Base-by-base conservation (phyloP, 2,888 invertebrate species). In the Zhengitettix transpicula region DNA sequence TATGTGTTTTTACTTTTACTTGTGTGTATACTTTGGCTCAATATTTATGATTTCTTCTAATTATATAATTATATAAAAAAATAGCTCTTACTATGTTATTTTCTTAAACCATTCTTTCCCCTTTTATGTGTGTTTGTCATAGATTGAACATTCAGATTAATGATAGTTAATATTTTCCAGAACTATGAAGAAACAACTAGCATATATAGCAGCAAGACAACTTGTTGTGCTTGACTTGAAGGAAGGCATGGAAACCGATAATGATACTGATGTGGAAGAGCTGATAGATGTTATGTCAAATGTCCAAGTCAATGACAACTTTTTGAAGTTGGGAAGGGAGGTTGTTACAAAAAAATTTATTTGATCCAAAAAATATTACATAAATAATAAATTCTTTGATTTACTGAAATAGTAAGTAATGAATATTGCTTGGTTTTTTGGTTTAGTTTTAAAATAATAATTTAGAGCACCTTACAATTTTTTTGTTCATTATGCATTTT, bases 201-300 rank as follows among this genome's bases (percentile, higher is more conserved):
- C 98, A 14, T 97, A 92, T 71, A 92, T 99, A 84, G 78, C 97
- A 60, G 97, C 94, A 0, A 81, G 98, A 1, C 98, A 99, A 70
- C 94, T 98, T 73, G 82, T 89, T 47, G 89, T 88, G 66, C 74
- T 98, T 53, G 91, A 95, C 60, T 73, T 95, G 44, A 78, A 78
- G 55, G 84, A 85, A 65, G 78, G 81, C 1, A 74, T 80, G 54
- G 81, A 82, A 63, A 84, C 86, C 62, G 84, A 28, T 28, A 28
- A 28, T 28, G 47, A 47, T 12, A n/a, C 12, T n/a, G 14, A 47
- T 14, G 14, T 89, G 68, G 87, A 90, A 68, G 86, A 93, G 67
- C 74, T 95, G 14, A 80, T 82, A 65, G 93, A 92, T 67, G 94
- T 99, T 64, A 87, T 98, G 77, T 89, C 92, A 2, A 99, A 99